Evolutionary conservation across 2,797 vertebrate genomes (phyloP).

Genomic region (Lagorchestes hirsutus): DNA sequence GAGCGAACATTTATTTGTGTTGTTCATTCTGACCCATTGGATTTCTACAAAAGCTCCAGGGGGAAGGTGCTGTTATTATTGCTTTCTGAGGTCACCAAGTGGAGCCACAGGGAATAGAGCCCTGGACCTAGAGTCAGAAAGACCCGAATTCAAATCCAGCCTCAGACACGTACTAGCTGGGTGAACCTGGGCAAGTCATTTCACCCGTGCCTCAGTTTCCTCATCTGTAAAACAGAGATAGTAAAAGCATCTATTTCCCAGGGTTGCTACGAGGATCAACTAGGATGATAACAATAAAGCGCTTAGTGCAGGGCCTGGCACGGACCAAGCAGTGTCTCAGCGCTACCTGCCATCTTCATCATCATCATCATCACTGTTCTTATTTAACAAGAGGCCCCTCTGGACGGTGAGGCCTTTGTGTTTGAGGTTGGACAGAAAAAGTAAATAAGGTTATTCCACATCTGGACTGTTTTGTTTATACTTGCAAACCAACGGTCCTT

Average conservation of each 20-base stretch:
- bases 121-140: not conserved
- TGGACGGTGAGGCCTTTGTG: not conserved
- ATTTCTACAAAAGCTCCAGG: not conserved
- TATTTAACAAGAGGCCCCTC: not conserved
- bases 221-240: not conserved
- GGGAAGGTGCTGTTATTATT: not conserved
- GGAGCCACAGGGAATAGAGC: not conserved
- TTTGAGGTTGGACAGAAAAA: not conserved
- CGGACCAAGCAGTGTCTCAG: not conserved
- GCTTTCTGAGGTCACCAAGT: not conserved
- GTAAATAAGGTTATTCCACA: not conserved
- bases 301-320: not conserved
- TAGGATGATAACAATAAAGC: not conserved
- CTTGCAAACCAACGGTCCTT: not conserved
- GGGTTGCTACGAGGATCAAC: not conserved
- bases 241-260: not conserved
- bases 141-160: not conserved
- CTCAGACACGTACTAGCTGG: not conserved
- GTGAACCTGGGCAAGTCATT: not conserved
- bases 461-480: not conserved
- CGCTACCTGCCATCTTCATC: no score
- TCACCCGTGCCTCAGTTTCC: not conserved
- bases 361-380: not conserved
- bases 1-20: not conserved
- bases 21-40: not conserved